Evolutionary conservation across 1,140 invertebrate genomes (phyloP).

Genomic region (Oryctes rhinoceros): DNA sequence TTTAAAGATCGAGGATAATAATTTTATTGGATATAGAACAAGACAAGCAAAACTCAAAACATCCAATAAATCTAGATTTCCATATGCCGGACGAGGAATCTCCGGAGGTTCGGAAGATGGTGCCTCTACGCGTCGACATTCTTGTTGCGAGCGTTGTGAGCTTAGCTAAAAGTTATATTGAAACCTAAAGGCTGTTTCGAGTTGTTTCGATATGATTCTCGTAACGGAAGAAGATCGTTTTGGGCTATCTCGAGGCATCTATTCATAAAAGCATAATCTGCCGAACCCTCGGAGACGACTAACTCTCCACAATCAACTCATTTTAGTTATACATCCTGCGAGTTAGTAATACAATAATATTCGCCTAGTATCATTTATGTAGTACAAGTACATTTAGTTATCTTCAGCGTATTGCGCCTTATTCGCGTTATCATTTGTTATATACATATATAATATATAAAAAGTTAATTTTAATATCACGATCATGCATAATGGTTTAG

Average conservation of each 20-base stretch:
- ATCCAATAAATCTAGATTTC: constrained; percentile 1
- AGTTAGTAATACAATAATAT: not conserved
- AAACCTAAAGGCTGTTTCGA: too few relatives aligned
- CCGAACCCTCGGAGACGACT: too few relatives aligned
- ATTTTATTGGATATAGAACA: not conserved
- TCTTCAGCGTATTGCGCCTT: not conserved
- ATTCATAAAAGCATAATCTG: too few relatives aligned
- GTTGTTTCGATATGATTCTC: too few relatives aligned
- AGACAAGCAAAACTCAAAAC: not conserved
- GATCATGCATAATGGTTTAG: constrained; percentile 30
- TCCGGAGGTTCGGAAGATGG: too few relatives aligned
- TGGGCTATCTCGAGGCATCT: too few relatives aligned
- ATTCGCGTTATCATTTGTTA: constrained; percentile 22
- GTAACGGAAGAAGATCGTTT: too few relatives aligned
- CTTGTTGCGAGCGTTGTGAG: too few relatives aligned
- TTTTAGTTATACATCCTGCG: not conserved
- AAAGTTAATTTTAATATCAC: constrained; percentile 37
- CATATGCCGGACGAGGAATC: not conserved
- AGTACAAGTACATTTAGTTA: not conserved
- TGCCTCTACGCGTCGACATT: too few relatives aligned
- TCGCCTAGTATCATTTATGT: constrained; percentile 5
- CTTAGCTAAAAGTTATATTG: too few relatives aligned
- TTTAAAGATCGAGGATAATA: not conserved
- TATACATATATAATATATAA: constrained; percentile 38
- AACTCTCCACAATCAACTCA: not conserved